phyloP scores from a whole-genome alignment of 2,888 invertebrate species.

The Vandiemenella viatica region DNA sequence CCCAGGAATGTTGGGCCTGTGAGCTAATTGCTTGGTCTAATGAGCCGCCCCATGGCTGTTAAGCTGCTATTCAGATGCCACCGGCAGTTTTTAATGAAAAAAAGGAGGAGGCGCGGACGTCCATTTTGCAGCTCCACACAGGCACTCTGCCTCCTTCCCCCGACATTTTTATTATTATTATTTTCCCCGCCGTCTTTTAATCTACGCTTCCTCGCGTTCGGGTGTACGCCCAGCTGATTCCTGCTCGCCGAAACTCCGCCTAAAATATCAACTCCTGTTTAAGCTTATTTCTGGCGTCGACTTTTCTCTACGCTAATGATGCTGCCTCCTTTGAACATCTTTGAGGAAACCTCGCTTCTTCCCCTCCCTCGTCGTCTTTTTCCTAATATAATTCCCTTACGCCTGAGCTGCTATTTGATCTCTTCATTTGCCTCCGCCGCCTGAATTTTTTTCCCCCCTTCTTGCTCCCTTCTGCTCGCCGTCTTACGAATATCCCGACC shows the following conservation, averaged over 20 bases:
- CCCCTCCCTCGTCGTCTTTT: neutral
- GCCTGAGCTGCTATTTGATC: neutral
- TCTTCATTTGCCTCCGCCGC: neutral
- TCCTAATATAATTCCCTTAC: neutral
- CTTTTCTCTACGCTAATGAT: neutral
- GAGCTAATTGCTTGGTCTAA: too few relatives aligned
- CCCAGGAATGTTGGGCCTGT: too few relatives aligned
- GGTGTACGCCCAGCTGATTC: too few relatives aligned
- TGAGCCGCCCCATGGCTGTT: too few relatives aligned
- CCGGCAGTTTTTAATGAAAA: too few relatives aligned
- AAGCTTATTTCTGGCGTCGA: neutral
- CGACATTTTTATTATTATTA: too few relatives aligned
- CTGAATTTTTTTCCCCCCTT: neutral
- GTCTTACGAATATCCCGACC: neutral
- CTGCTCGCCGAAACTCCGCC: neutral
- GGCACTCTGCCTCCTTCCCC: too few relatives aligned
- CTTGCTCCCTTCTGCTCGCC: neutral
- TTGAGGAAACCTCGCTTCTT: neutral
- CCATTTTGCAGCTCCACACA: too few relatives aligned
- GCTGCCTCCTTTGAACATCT: neutral
- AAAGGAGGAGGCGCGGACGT: too few relatives aligned
- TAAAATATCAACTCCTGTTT: neutral
- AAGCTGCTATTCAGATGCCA: too few relatives aligned
- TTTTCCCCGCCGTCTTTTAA: too few relatives aligned
- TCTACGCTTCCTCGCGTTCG: too few relatives aligned